Conservation (phyloP, 2,888 invertebrate genomes). For the Griposia aprilina region DNA sequence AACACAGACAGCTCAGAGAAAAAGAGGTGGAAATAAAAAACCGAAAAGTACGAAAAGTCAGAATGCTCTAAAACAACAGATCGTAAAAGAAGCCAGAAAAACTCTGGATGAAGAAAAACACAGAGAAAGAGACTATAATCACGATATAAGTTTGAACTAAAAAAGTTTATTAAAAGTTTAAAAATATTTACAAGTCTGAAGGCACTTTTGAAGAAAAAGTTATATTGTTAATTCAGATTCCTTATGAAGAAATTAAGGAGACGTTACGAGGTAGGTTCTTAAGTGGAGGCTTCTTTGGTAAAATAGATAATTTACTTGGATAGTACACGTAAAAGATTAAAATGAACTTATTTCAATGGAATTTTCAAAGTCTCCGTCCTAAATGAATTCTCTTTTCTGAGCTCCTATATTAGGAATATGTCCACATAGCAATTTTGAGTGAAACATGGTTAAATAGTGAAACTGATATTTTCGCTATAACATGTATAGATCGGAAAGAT, state of each 20-base stretch:
- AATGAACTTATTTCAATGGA: too few species aligned
- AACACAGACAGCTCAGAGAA: not conserved
- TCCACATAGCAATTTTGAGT: too few species aligned
- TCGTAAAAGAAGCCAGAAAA: not conserved
- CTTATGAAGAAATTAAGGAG: not conserved
- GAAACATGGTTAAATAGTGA: too few species aligned
- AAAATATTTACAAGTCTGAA: not conserved
- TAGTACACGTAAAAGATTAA: too few species aligned
- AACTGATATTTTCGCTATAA: too few species aligned
- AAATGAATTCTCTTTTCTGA: too few species aligned
- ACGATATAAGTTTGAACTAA: not conserved
- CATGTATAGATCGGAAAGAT: too few species aligned
- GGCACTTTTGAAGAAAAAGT: not conserved
- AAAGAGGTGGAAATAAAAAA: not conserved
- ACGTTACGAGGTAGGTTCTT: not conserved
- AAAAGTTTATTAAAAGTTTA: slow-evolving; percentile 1
- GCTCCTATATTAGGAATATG: too few species aligned
- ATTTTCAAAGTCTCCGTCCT: too few species aligned
- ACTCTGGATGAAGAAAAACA: not conserved
- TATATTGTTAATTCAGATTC: not conserved
- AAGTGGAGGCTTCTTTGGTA: not conserved
- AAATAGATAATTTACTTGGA: too few species aligned
- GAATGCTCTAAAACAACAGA: not conserved
- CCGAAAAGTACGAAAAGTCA: not conserved
- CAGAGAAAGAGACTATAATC: not conserved